Evolutionary conservation across 2,888 invertebrate species (phyloP).

Genomic region (Hypselothyrea guttata): DNA sequence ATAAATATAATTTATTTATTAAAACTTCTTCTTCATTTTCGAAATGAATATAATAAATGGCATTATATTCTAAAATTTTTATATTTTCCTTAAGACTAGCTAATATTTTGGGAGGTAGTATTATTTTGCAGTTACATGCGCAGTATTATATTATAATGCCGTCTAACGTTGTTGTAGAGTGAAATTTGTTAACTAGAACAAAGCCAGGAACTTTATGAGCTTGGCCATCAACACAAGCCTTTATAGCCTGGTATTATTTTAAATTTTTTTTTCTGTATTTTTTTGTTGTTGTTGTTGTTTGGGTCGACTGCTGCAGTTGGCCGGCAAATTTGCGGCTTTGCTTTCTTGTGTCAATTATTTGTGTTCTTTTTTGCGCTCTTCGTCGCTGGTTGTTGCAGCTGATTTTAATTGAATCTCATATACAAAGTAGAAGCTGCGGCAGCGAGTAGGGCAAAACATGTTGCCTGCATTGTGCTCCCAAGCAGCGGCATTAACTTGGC

Average conservation of each 20-base stretch:
- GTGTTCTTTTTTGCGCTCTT: slow-evolving; percentile 39
- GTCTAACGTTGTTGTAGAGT: slow-evolving; percentile 24
- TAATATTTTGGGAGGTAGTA: too few relatives aligned
- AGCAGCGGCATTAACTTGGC: slow-evolving; percentile 47
- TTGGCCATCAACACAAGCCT: slow-evolving; percentile 59
- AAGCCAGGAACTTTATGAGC: slow-evolving; percentile 54
- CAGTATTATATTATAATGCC: neutral
- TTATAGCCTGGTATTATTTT: slow-evolving; percentile 68
- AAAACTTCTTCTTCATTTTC: too few relatives aligned
- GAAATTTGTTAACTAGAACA: slow-evolving; percentile 1
- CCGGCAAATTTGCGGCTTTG: slow-evolving; percentile 79
- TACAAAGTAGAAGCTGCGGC: slow-evolving; percentile 59
- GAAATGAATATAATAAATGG: too few relatives aligned
- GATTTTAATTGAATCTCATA: slow-evolving; percentile 78
- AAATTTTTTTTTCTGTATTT: slow-evolving; percentile 16
- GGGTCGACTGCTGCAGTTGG: slow-evolving; percentile 10
- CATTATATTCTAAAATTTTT: too few relatives aligned
- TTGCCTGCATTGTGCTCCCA: slow-evolving; percentile 37
- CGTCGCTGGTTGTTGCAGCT: slow-evolving; percentile 26
- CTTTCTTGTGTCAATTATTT: slow-evolving; percentile 82
- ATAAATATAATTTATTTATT: too few relatives aligned
- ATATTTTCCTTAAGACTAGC: too few relatives aligned
- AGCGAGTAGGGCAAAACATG: slow-evolving; percentile 51
- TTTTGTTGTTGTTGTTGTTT: slow-evolving; percentile 3
- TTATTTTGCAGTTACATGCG: too few relatives aligned